Evolutionary conservation across 2,888 invertebrate genomes (phyloP).

Genomic region (Muschampia plurimacula): DNA sequence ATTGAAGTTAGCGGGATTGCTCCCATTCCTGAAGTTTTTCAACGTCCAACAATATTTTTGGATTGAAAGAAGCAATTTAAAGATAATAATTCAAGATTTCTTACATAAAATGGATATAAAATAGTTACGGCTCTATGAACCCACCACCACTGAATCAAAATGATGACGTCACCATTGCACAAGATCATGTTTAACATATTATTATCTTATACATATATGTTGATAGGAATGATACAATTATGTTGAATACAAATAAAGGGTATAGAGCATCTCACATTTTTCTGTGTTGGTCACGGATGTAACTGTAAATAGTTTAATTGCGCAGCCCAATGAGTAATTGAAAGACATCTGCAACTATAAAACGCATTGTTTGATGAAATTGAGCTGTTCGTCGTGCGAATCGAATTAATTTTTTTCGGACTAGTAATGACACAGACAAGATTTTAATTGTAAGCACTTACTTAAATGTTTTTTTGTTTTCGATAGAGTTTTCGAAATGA

Average conservation of each 20-base stretch:
- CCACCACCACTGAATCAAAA: too few species aligned
- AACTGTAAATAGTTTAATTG: constrained; percentile 36
- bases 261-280: constrained; percentile 71
- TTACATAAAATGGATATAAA: too few species aligned
- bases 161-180: too few species aligned
- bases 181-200: too few species aligned
- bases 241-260: constrained; percentile 35
- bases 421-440: constrained; percentile 15
- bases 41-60: too few species aligned
- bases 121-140: too few species aligned
- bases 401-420: constrained; percentile 19
- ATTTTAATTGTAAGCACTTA: constrained; percentile 13
- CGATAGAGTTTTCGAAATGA: too few species aligned
- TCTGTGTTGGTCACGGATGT: constrained; percentile 75
- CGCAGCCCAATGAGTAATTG: constrained; percentile 36
- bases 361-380: constrained; percentile 34
- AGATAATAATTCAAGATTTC: too few species aligned
- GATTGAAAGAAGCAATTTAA: too few species aligned
- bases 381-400: constrained; percentile 20
- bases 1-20: too few species aligned
- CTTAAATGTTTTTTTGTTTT: too few species aligned
- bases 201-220: background rate
- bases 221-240: background rate
- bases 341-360: constrained; percentile 32
- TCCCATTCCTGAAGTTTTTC: too few species aligned